Conservation (phyloP, 2,888 invertebrate genomes). For the Athalia rosae region DNA sequence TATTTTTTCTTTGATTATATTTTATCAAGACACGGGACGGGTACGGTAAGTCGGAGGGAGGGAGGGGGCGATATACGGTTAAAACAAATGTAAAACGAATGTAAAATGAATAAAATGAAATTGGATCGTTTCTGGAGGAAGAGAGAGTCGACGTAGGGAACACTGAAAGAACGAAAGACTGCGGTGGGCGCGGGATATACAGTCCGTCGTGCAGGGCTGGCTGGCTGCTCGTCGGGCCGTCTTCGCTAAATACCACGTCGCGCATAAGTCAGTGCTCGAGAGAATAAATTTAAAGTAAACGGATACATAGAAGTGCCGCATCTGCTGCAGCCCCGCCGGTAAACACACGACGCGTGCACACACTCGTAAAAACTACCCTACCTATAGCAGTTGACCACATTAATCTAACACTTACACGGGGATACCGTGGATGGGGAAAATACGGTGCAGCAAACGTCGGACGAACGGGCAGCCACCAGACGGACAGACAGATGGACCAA, state of each 20-base stretch:
- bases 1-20: too few relatives aligned
- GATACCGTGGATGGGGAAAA: neutral
- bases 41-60: too few relatives aligned
- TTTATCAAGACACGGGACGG: too few relatives aligned
- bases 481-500: too few relatives aligned
- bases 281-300: slow-evolving; percentile 36
- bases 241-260: slow-evolving; percentile 20
- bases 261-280: slow-evolving; percentile 12
- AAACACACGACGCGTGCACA: neutral
- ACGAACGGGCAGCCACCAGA: neutral
- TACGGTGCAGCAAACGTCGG: neutral
- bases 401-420: slow-evolving; percentile 17
- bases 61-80: too few relatives aligned
- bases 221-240: too few relatives aligned
- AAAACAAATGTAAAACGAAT: neutral
- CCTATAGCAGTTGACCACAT: slow-evolving; percentile 32
- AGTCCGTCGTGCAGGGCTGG: too few relatives aligned
- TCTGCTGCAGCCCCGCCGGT: slow-evolving; percentile 18
- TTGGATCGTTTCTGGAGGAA: neutral
- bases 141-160: too few relatives aligned
- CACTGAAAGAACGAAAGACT: too few relatives aligned
- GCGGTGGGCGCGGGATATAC: too few relatives aligned
- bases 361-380: neutral
- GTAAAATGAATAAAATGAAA: slow-evolving; percentile 6
- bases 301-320: neutral